Percentiles rank a stretch among this genome's conserved stretches.
Evolutionary conservation across 2,888 invertebrate genomes (phyloP).

Genomic region (Nephrotoma appendiculata): DNA sequence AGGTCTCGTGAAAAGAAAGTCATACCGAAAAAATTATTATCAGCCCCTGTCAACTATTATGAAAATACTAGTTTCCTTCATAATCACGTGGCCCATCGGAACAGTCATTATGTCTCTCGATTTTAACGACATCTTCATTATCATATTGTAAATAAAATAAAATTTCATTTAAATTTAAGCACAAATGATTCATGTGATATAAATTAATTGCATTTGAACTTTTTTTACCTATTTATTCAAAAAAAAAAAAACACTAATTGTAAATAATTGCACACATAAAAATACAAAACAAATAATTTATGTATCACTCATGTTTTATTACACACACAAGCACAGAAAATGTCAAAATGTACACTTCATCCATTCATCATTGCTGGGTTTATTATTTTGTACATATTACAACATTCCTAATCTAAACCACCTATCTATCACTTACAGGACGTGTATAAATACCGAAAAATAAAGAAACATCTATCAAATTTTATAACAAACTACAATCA

Average conservation of each 20-base stretch:
- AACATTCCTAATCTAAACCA: not conserved
- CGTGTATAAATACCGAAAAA: not conserved
- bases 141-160: not conserved
- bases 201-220: not conserved
- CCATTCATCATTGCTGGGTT: not conserved
- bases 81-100: not conserved
- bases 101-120: not conserved
- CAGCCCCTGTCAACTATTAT: slow-evolving; percentile 24
- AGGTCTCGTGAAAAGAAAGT: slow-evolving; percentile 25
- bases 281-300: not conserved
- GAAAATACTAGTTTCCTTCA: not conserved
- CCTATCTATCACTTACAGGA: not conserved
- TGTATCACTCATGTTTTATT: not conserved
- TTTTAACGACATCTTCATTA: not conserved
- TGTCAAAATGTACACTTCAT: not conserved
- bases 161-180: not conserved
- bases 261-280: not conserved
- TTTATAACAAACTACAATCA: not conserved
- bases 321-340: not conserved
- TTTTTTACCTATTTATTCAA: not conserved
- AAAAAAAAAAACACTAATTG: not conserved
- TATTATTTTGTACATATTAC: not conserved
- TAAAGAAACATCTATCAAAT: not conserved
- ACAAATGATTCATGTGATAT: not conserved
- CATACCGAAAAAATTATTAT: slow-evolving; percentile 29